These are phyloP conservation scores for Cuniculus paca DNA, from an alignment of 2,797 vertebrate genomes.

Conservation along the genomic window DNA sequence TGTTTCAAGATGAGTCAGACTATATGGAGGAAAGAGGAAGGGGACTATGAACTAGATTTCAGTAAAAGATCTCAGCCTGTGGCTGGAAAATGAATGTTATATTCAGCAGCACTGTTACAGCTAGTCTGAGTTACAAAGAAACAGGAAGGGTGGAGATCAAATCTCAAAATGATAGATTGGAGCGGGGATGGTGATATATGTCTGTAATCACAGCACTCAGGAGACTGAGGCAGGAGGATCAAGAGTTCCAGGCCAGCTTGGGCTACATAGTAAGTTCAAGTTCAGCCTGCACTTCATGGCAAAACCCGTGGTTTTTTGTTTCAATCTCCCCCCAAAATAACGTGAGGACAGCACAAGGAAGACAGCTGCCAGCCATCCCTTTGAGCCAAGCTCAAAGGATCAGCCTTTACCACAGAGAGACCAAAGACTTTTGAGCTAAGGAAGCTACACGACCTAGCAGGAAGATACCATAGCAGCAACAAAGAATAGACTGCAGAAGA, in stretches of 20 bases:
- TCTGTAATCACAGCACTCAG: neutral
- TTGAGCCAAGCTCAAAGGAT: neutral
- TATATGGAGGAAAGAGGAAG: slow-evolving; percentile 22
- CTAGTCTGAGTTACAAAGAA: neutral
- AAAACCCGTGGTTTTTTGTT: neutral
- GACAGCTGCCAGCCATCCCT: neutral
- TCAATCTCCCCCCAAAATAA: neutral
- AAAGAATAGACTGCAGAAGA: slow-evolving; percentile 39
- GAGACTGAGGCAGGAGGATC: neutral
- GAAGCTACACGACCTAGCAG: neutral
- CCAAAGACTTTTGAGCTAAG: slow-evolving; percentile 26
- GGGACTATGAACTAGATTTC: neutral
- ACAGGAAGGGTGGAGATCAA: neutral
- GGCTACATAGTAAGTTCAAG: neutral
- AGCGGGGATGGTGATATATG: neutral
- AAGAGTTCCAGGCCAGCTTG: neutral
- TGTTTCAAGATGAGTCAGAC: slow-evolving; percentile 61
- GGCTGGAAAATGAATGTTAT: neutral
- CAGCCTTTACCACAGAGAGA: slow-evolving; percentile 44
- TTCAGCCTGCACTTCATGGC: neutral
- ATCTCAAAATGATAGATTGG: neutral
- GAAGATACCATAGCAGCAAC: slow-evolving; percentile 26
- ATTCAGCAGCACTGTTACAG: neutral
- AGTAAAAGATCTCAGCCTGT: slow-evolving; percentile 29
- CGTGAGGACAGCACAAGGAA: neutral